Conservation (phyloP, 2,113 vertebrate species). For the Dendropsophus ebraccatus region DNA sequence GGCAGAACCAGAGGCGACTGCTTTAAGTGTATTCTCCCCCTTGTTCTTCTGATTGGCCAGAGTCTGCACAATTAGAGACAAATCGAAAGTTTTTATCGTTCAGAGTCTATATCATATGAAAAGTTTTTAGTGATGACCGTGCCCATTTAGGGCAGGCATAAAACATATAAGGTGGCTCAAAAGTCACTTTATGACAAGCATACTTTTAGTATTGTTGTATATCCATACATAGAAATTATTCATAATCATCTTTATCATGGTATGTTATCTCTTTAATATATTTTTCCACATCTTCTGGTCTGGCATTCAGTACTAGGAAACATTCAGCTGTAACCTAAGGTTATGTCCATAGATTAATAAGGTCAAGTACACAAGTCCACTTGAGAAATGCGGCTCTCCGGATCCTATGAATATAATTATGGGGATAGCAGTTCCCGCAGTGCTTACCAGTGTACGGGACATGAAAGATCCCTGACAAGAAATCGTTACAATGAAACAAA, state of each 20-base stretch:
- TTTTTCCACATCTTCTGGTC: not conserved
- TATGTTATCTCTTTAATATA: not conserved
- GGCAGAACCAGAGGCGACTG: too few species aligned
- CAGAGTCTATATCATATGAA: too few species aligned
- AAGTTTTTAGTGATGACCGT: too few species aligned
- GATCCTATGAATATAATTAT: constrained; percentile 49
- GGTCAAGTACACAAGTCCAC: constrained; percentile 23
- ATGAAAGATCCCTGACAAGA: constrained; percentile 6
- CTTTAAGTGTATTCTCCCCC: too few species aligned
- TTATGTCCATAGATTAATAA: constrained; percentile 40
- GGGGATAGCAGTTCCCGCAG: not conserved
- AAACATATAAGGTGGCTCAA: too few species aligned
- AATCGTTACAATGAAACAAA: constrained; percentile 15
- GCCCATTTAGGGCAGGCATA: too few species aligned
- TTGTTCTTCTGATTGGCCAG: too few species aligned
- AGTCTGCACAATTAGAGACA: too few species aligned
- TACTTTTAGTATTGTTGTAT: too few species aligned
- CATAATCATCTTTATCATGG: not conserved
- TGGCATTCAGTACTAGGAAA: constrained; percentile 12
- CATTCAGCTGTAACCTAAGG: constrained; percentile 32
- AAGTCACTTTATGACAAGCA: too few species aligned
- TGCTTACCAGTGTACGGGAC: constrained; percentile 18
- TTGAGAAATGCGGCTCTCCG: constrained; percentile 23
- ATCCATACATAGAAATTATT: too few species aligned
- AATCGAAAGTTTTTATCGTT: too few species aligned